Evolutionary conservation across 2,797 vertebrate species (phyloP).

Genomic region (Fistularia tabacaria): DNA sequence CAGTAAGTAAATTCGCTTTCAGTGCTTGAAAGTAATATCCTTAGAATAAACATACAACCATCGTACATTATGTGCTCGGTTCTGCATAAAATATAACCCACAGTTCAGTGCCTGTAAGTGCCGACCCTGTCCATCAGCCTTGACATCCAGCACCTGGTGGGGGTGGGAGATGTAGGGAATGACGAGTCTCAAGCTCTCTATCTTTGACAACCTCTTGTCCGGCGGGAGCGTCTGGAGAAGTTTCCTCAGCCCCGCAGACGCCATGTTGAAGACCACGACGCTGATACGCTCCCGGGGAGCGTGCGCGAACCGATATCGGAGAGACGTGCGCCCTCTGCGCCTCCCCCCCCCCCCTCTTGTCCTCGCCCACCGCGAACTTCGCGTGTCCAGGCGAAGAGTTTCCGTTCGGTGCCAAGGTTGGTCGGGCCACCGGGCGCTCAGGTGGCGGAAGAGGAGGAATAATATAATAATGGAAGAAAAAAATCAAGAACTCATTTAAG

Average conservation of each 20-base stretch:
- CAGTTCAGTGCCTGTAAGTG: background rate
- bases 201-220: constrained; percentile 86
- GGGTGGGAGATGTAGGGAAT: constrained; percentile 88
- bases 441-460: no score
- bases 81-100: no score
- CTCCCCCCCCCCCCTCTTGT: constrained; percentile 79
- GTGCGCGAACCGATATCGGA: constrained; percentile 82
- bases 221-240: constrained; percentile 84
- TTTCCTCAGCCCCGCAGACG: constrained; percentile 80
- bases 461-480: no score
- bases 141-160: constrained; percentile 81
- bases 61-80: no score
- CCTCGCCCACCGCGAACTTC: constrained; percentile 66
- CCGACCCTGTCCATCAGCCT: no score
- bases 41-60: no score
- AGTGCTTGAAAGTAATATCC: no score
- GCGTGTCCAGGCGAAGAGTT: constrained; percentile 67
- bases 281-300: constrained; percentile 82
- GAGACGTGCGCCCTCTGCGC: constrained; percentile 75
- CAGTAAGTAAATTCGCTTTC: no score
- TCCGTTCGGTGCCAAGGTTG: constrained; percentile 33
- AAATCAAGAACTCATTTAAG: no score
- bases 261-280: constrained; percentile 83
- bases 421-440: no score
- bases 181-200: constrained; percentile 83